Conservation (phyloP, 2,888 invertebrate species). For the Plemyria rubiginata region DNA sequence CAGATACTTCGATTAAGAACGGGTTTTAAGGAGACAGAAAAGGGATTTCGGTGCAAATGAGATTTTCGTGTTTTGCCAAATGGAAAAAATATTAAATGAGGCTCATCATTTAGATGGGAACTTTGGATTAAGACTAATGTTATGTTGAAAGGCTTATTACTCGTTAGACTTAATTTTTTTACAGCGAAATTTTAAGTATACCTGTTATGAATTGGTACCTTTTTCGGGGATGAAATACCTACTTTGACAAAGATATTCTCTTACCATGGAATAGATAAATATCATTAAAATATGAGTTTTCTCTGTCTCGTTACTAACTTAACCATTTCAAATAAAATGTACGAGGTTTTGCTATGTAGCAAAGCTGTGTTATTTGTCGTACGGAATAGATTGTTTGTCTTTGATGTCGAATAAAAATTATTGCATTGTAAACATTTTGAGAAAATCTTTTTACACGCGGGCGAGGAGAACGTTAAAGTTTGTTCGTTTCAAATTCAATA, state of each 20-base stretch:
- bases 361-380: constrained; percentile 28
- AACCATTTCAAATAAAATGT: constrained; percentile 7
- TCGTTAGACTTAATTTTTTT: background rate
- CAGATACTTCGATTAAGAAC: constrained; percentile 58
- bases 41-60: constrained; percentile 56
- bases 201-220: too few relatives aligned
- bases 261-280: too few relatives aligned
- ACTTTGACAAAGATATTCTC: too few relatives aligned
- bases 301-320: background rate
- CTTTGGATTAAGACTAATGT: constrained; percentile 12
- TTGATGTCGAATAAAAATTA: constrained; percentile 68
- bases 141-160: constrained; percentile 8
- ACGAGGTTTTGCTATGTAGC: constrained; percentile 23
- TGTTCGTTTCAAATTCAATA: constrained; percentile 85
- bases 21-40: constrained; percentile 49
- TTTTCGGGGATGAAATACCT: too few relatives aligned
- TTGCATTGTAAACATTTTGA: constrained; percentile 78
- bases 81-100: constrained; percentile 41
- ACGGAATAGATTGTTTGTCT: constrained; percentile 50
- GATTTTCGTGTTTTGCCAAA: constrained; percentile 53
- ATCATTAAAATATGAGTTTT: too few relatives aligned
- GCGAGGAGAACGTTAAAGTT: constrained; percentile 78
- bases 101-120: constrained; percentile 23
- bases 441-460: constrained; percentile 80
- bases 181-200: background rate